A percentile compares a stretch with the other conserved stretches of the same genome.
Evolutionary conservation across 1,140 invertebrate genomes (phyloP).

Genomic region (Holotrichia oblita): DNA sequence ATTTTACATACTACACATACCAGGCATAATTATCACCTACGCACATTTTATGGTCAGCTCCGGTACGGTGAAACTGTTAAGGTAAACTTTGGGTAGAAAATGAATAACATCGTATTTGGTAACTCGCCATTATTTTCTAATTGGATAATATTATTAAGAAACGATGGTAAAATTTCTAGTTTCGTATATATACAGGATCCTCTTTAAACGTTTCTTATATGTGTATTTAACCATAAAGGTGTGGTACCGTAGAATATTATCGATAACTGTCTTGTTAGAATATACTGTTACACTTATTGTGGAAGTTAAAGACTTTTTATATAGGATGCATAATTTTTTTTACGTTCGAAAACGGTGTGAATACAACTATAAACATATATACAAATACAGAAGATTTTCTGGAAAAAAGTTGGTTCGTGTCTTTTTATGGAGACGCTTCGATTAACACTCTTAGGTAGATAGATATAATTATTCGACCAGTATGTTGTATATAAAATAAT

Average conservation of each 20-base stretch:
- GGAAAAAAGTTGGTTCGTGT: conserved; percentile 19
- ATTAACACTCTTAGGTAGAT: conserved; percentile 29
- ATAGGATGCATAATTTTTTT: conserved; percentile 6
- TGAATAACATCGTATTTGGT: conserved; percentile 15
- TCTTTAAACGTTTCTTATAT: background rate
- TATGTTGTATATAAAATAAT: conserved; percentile 21
- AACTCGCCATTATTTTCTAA: conserved; percentile 26
- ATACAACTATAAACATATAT: conserved; percentile 3
- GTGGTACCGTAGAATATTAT: conserved; percentile 3
- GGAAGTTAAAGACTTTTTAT: conserved; percentile 25
- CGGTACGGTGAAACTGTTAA: conserved; percentile 20
- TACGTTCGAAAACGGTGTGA: conserved; percentile 2
- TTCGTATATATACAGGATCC: conserved; percentile 25
- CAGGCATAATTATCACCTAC: conserved; percentile 30
- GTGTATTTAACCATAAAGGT: conserved; percentile 19
- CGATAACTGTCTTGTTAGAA: conserved; percentile 23
- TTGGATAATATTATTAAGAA: conserved; percentile 26
- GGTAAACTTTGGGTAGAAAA: conserved; percentile 16
- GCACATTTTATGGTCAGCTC: conserved; percentile 4
- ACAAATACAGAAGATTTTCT: conserved; percentile 24
- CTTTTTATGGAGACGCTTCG: background rate
- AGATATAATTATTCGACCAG: conserved; percentile 23
- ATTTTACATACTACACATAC: conserved; percentile 33
- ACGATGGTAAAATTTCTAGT: conserved; percentile 19
- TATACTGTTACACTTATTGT: conserved; percentile 35